phyloP scores from a whole-genome alignment of 2,888 invertebrate genomes.

The Villa cingulata region DNA sequence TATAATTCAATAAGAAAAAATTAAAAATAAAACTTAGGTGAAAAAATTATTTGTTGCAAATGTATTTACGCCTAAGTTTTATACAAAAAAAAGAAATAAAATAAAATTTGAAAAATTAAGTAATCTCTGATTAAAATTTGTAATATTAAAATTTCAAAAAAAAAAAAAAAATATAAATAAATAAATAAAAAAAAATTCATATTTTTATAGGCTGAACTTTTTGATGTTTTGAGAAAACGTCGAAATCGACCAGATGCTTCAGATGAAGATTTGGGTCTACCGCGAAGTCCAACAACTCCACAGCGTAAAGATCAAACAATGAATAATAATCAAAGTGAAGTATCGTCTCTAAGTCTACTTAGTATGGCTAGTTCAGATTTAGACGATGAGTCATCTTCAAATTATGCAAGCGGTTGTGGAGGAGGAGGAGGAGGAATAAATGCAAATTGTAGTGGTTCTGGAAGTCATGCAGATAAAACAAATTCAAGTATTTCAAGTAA shows the following conservation, averaged over 20 bases:
- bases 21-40: too few relatives aligned
- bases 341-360: slow-evolving; percentile 41
- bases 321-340: slow-evolving; percentile 38
- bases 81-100: background rate
- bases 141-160: too few relatives aligned
- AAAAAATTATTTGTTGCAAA: too few relatives aligned
- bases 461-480: slow-evolving; percentile 15
- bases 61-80: too few relatives aligned
- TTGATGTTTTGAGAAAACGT: slow-evolving; percentile 53
- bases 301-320: slow-evolving; percentile 36
- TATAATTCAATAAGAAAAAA: too few relatives aligned
- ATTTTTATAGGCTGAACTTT: slow-evolving; percentile 53
- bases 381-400: slow-evolving; percentile 7
- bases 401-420: background rate
- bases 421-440: background rate
- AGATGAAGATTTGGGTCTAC: slow-evolving; percentile 61
- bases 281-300: slow-evolving; percentile 60
- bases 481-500: slow-evolving; percentile 14
- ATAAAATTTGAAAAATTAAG: background rate
- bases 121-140: background rate
- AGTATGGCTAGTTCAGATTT: slow-evolving; percentile 41
- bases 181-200: background rate
- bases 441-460: slow-evolving; percentile 7
- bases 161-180: too few relatives aligned
- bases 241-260: slow-evolving; percentile 56